Percentiles rank a stretch among this genome's conserved stretches.
phyloP scores from a whole-genome alignment of 2,113 vertebrate species.

The Seriola rivoliana region DNA sequence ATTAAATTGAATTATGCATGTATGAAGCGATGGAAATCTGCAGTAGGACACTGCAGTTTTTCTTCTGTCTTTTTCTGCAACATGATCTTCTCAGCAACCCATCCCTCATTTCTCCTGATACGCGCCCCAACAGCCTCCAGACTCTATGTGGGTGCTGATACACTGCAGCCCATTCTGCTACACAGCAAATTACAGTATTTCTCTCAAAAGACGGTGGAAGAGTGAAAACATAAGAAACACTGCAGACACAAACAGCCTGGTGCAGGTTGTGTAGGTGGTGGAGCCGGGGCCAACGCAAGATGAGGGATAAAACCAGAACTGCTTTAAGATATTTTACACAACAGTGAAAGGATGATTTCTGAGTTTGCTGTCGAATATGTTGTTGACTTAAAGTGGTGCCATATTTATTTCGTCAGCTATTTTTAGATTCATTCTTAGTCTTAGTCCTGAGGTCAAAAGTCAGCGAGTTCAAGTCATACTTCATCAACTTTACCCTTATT shows the following conservation, averaged over 20 bases:
- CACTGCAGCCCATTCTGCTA: conserved; percentile 21
- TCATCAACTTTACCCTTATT: no score
- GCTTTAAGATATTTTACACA: conserved; percentile 47
- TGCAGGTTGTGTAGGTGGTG: conserved; percentile 67
- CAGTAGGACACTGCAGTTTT: conserved; percentile 63
- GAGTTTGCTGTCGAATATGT: conserved; percentile 1
- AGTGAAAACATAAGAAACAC: conserved; percentile 48
- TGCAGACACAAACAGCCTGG: conserved; percentile 49
- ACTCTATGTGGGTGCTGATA: conserved; percentile 45
- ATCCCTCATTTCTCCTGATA: not conserved
- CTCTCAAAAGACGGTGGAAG: conserved; percentile 27
- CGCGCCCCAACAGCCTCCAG: conserved; percentile 34
- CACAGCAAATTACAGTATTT: conserved; percentile 36
- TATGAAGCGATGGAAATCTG: conserved; percentile 66
- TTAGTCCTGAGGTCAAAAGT: no score
- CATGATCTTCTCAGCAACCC: conserved; percentile 45
- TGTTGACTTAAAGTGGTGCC: conserved; percentile 6
- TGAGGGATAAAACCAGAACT: conserved; percentile 53
- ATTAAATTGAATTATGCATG: conserved; percentile 80
- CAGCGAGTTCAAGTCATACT: no score
- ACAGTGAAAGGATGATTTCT: conserved; percentile 14
- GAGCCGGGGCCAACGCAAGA: conserved; percentile 42
- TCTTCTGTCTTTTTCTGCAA: conserved; percentile 55
- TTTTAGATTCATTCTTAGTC: no score
- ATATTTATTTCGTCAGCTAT: no score